Conservation (phyloP, 2,888 invertebrate genomes). For the Drosophila birchii region DNA sequence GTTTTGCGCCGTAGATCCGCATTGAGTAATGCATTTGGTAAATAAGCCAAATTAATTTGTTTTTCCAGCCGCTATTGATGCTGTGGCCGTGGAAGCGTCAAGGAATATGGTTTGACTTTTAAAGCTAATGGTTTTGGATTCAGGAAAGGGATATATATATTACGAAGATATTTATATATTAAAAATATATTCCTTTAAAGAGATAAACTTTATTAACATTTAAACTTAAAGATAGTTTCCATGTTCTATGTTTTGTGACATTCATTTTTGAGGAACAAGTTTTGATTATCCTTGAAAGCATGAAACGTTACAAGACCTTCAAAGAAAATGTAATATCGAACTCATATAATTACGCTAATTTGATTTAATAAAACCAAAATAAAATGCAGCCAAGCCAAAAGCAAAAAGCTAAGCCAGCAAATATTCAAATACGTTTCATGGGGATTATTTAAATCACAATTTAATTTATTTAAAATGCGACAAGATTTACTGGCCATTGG, state of each 20-base stretch:
- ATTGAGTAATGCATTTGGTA: constrained; percentile 43
- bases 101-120: constrained; percentile 2
- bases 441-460: constrained; percentile 1
- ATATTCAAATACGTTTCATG: constrained; percentile 7
- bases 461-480: constrained; percentile 8
- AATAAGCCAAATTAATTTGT: constrained; percentile 41
- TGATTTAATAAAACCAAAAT: neutral
- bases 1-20: constrained; percentile 46
- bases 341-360: neutral
- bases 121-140: neutral
- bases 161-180: neutral
- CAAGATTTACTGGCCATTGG: constrained; percentile 32
- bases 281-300: neutral
- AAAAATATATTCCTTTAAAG: neutral
- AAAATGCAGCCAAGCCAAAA: neutral
- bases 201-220: neutral
- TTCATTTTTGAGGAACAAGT: neutral
- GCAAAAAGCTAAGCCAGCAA: neutral
- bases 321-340: too few species aligned
- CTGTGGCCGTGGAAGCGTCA: neutral
- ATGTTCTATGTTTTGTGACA: too few species aligned
- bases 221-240: neutral
- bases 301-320: neutral
- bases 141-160: neutral
- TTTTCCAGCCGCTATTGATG: constrained; percentile 7